Percentiles rank a stretch among this genome's conserved stretches.
Conservation (phyloP, 1,140 invertebrate genomes). For the Forficula auricularia region DNA sequence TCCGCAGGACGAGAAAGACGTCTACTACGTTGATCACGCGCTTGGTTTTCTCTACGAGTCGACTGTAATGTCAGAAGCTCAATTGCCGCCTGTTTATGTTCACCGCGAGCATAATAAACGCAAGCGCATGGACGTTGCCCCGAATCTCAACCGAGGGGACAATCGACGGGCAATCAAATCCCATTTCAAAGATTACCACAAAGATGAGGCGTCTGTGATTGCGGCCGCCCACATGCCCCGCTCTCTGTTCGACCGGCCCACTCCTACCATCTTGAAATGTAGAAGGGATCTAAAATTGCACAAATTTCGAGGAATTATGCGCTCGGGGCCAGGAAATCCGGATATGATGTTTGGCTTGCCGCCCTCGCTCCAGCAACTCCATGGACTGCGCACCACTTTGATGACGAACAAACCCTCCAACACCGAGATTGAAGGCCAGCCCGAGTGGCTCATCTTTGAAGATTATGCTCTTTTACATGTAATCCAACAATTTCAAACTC, state of each 20-base stretch:
- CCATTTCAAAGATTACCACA: constrained; percentile 28
- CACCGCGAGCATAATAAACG: constrained; percentile 66
- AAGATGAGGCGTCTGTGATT: constrained; percentile 56
- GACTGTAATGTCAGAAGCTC: constrained; percentile 60
- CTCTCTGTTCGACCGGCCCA: constrained; percentile 74
- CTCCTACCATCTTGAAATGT: constrained; percentile 56
- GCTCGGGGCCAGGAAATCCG: constrained; percentile 38
- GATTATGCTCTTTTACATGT: constrained; percentile 66
- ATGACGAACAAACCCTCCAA: no score
- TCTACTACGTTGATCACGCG: constrained; percentile 80
- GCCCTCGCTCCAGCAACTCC: constrained; percentile 28
- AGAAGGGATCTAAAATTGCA: constrained; percentile 57
- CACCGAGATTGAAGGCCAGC: constrained; percentile 41
- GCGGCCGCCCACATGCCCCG: constrained; percentile 37
- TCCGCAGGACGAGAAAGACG: constrained; percentile 74
- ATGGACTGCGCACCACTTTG: no score
- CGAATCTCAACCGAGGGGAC: constrained; percentile 16
- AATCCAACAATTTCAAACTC: not conserved
- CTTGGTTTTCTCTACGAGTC: constrained; percentile 71
- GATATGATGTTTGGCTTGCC: constrained; percentile 34
- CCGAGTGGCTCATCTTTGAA: constrained; percentile 79
- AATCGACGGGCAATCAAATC: constrained; percentile 18
- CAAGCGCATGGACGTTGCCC: constrained; percentile 40
- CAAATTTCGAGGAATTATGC: constrained; percentile 43
- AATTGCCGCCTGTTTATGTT: constrained; percentile 69